Base-by-base conservation (phyloP, 2,113 vertebrate genomes). In the Collichthys lucidus region DNA sequence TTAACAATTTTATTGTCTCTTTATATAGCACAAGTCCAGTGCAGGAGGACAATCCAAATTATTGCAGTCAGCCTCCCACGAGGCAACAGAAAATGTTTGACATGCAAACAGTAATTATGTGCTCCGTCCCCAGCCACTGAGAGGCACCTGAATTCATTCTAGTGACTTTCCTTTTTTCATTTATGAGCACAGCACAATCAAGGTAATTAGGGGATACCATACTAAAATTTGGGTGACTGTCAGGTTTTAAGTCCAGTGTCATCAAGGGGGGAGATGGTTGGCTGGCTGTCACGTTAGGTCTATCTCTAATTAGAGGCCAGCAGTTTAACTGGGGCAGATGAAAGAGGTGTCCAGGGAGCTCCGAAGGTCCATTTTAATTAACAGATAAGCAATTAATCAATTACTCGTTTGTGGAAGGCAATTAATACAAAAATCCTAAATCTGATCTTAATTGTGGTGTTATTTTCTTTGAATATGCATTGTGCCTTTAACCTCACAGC, bases 341-440 rank as follows among this genome's bases (percentile, higher is more conserved):
- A 86, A 53, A 75, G 60, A 44, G 42, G 65, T 59, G 84, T 69
- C 74, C 74, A 2, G 78, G 75, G 89, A 90, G 68, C 62, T 19
- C 49, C 19, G 17, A 82, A 75, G 74, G 82, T 92, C 73, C 60
- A 72, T 65, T 80, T 84, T 90, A 92, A 93, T 94, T 88, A 92
- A 90, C 47, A 53, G 59, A 83, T 74, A 84, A 75, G 75, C 70
- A 82, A 92, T 87, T 87, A 84, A 92, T 93, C 86, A 91, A 85
- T 91, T 80, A 84, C 56, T 89, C 61, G 80, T 88, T 92, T 83
- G 82, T 87, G 75, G 77, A 52, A 50, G 50, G 60, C 42, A 77
- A 78, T 89, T 82, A 87, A 73, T 40, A 62, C n/a, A n/a, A 75
- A 84, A 74, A 29, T 77, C 20, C 61, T 53, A 46, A 71, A 86